phyloP scores from a whole-genome alignment of 2,797 vertebrate genomes.

The Eutrigla gurnardus region DNA sequence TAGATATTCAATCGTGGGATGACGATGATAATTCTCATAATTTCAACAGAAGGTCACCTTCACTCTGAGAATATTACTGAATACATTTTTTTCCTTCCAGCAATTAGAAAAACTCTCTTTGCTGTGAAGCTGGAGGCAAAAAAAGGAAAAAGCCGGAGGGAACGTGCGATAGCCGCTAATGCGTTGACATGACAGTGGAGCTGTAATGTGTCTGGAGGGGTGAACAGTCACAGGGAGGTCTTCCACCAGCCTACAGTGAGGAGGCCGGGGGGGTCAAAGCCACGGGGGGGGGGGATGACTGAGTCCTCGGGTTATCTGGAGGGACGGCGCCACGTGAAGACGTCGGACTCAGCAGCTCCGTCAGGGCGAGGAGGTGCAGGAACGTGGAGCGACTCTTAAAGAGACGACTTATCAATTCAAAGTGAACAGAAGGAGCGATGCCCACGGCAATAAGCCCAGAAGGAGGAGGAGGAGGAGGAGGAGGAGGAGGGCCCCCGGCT shows the following conservation, averaged over 20 bases:
- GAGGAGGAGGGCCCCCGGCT: conserved; percentile 20
- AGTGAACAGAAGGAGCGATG: conserved; percentile 49
- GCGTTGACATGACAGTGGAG: conserved; percentile 38
- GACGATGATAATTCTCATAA: neutral
- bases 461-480: conserved; percentile 39
- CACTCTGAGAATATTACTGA: conserved; percentile 20
- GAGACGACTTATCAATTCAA: conserved; percentile 46
- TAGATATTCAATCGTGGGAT: conserved; percentile 5
- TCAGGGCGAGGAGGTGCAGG: conserved; percentile 11
- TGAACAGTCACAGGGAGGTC: conserved; percentile 20
- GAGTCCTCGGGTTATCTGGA: conserved; percentile 18
- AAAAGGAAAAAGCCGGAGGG: conserved; percentile 31
- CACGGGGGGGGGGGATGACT: conserved; percentile 17
- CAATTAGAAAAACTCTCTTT: conserved; percentile 34
- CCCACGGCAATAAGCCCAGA: conserved; percentile 30
- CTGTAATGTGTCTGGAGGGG: conserved; percentile 18
- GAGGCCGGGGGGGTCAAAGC: conserved; percentile 9
- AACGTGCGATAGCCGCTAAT: conserved; percentile 27
- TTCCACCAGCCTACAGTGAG: conserved; percentile 5
- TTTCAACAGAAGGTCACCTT: conserved; percentile 30
- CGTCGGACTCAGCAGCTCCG: conserved; percentile 27
- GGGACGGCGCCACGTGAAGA: conserved; percentile 21
- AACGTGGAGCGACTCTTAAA: conserved; percentile 52
- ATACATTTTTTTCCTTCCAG: neutral
- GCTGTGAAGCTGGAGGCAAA: conserved; percentile 25